Conservation (phyloP, 1,140 invertebrate genomes). For the Hylaeus anthracinus region DNA sequence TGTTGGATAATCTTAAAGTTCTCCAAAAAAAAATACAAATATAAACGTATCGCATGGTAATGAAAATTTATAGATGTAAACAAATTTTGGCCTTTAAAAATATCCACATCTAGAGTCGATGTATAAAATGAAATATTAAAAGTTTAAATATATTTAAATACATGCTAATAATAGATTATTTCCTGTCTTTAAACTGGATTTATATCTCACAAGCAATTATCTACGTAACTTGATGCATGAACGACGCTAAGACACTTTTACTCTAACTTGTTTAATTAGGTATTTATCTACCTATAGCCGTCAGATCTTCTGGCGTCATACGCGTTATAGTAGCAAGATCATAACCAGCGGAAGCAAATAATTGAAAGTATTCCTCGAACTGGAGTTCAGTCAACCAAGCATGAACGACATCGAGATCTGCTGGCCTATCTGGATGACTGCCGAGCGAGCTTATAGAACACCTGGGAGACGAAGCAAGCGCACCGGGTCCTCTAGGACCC, state of each 20-base stretch:
- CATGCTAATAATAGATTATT: too few relatives aligned
- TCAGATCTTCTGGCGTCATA: constrained; percentile 98
- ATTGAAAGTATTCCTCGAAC: constrained; percentile 96
- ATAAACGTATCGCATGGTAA: not conserved
- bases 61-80: too few relatives aligned
- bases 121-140: too few relatives aligned
- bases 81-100: too few relatives aligned
- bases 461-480: constrained; percentile 80
- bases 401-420: constrained; percentile 93
- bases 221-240: not conserved
- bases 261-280: not conserved
- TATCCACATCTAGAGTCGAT: too few relatives aligned
- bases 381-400: constrained; percentile 97
- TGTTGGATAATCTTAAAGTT: too few relatives aligned
- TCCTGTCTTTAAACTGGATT: too few relatives aligned
- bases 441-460: constrained; percentile 90
- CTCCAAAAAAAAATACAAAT: not conserved
- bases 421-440: constrained; percentile 83
- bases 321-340: constrained; percentile 98
- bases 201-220: too few relatives aligned
- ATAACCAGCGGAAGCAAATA: constrained; percentile 97
- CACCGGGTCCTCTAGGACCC: constrained; percentile 79
- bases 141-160: too few relatives aligned
- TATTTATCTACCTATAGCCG: constrained; percentile 84
- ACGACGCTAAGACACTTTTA: not conserved